Evolutionary conservation across 2,113 vertebrate genomes (phyloP).

Genomic region (Capreolus pygargus): DNA sequence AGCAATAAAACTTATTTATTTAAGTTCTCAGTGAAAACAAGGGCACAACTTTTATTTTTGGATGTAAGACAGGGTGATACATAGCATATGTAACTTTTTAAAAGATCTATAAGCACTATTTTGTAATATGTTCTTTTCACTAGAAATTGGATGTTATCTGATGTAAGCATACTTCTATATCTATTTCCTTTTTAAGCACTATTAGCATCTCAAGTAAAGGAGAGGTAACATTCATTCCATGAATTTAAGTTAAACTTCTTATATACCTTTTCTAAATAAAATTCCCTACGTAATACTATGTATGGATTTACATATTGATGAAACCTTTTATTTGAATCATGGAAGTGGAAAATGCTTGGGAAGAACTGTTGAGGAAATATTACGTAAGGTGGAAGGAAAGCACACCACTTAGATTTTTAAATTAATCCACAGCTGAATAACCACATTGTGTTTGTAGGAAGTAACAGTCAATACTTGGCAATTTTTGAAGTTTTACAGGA

Average conservation of each 20-base stretch:
- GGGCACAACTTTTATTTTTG: background rate
- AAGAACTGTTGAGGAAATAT: background rate
- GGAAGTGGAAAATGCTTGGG: background rate
- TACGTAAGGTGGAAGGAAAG: background rate
- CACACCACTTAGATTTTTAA: background rate
- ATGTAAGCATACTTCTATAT: background rate
- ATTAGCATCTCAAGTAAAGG: background rate
- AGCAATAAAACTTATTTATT: background rate
- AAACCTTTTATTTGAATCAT: conserved; percentile 10
- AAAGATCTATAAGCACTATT: background rate
- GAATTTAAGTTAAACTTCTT: background rate
- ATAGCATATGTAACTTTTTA: background rate
- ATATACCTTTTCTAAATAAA: background rate
- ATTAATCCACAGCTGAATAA: background rate
- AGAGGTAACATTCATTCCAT: background rate
- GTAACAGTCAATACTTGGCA: background rate
- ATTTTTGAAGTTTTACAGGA: background rate
- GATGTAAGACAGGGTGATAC: background rate
- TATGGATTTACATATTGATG: background rate
- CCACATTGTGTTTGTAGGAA: background rate
- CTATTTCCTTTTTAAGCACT: background rate
- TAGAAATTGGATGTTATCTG: background rate
- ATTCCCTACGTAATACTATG: background rate
- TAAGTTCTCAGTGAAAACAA: background rate
- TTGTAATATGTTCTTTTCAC: background rate